Percentiles rank a stretch among this genome's conserved stretches.
Conservation (phyloP, 2,797 vertebrate species). For the Catostomus latipinnis region DNA sequence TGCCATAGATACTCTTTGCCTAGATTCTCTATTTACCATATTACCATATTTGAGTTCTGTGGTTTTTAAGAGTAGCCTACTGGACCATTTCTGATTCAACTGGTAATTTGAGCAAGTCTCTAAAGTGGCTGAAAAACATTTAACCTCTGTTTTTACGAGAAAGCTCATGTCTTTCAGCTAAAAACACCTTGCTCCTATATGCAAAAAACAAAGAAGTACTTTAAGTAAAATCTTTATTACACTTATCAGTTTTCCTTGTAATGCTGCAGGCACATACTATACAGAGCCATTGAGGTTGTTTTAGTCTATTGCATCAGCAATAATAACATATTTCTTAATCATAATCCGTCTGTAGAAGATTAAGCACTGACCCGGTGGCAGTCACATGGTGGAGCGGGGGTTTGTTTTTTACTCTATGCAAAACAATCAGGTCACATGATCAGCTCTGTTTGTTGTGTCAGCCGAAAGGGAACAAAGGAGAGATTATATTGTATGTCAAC, state of each 20-base stretch:
- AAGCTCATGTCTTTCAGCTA: conserved; percentile 60
- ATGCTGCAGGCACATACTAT: conserved; percentile 4
- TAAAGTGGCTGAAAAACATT: conserved; percentile 77
- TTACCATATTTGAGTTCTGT: background rate
- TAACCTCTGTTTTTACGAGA: conserved; percentile 50
- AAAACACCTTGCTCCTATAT: conserved; percentile 44
- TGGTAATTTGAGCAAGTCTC: conserved; percentile 68
- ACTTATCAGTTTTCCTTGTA: background rate
- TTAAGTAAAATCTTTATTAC: conserved; percentile 4
- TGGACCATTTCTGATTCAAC: background rate
- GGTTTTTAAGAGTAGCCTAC: conserved; percentile 47
- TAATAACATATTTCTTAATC: conserved; percentile 34
- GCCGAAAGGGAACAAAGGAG: conserved; percentile 8
- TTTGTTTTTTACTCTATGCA: conserved; percentile 33
- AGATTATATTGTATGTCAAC: conserved; percentile 9
- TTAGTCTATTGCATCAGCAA: background rate
- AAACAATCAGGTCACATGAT: conserved; percentile 23
- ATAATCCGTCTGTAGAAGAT: conserved; percentile 10
- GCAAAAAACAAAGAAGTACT: conserved; percentile 14
- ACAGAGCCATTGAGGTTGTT: background rate
- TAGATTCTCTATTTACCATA: too few species aligned
- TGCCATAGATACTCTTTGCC: too few species aligned
- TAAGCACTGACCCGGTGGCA: background rate
- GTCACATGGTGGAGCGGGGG: background rate
- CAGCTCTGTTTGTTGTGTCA: conserved; percentile 22